phyloP scores from a whole-genome alignment of 1,140 invertebrate genomes.

The Muscidifurax raptorellus region DNA sequence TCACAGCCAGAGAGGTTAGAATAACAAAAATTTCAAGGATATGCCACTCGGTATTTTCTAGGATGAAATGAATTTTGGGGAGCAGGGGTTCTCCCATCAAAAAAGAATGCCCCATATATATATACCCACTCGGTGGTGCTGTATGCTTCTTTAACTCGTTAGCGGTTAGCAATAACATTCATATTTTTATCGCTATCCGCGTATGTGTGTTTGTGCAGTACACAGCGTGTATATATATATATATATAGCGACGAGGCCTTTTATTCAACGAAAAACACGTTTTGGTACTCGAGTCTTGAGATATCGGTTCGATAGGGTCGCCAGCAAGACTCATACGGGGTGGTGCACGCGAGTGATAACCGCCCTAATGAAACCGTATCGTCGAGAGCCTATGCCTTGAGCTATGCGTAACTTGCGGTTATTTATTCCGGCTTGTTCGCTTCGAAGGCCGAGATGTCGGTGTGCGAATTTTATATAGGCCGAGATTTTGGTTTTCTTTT shows the following conservation, averaged over 20 bases:
- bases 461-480: neutral
- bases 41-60: too few relatives aligned
- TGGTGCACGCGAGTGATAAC: conserved; percentile 22
- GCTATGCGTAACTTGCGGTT: neutral
- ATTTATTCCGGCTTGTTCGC: neutral
- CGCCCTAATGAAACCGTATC: conserved; percentile 42
- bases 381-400: neutral
- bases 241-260: conserved; percentile 52
- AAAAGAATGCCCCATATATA: too few relatives aligned
- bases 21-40: too few relatives aligned
- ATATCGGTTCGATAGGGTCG: conserved; percentile 65
- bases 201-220: neutral
- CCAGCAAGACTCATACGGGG: conserved; percentile 38
- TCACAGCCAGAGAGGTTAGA: too few relatives aligned
- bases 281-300: conserved; percentile 70
- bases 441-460: neutral
- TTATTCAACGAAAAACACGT: conserved; percentile 70
- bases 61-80: too few relatives aligned
- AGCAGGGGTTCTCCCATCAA: too few relatives aligned
- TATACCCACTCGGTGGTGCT: conserved; percentile 59
- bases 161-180: conserved; percentile 71
- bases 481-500: neutral
- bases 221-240: neutral
- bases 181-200: conserved; percentile 71
- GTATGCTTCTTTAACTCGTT: conserved; percentile 68